Base-by-base conservation (phyloP, 2,113 vertebrate species). In the Pituophis catenifer region DNA sequence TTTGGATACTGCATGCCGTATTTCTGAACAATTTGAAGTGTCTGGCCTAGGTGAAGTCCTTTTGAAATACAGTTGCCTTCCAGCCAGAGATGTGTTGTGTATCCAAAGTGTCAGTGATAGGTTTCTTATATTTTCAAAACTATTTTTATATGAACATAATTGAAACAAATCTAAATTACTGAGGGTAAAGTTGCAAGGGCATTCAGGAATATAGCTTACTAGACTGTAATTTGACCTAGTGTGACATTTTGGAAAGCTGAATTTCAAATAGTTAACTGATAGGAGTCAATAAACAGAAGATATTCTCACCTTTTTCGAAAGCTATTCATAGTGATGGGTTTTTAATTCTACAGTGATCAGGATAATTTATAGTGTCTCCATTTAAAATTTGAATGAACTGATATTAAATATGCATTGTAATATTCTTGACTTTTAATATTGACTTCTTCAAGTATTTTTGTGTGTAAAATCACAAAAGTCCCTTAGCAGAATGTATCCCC, bases 1-100 rank as follows among this genome's bases (percentile, higher is more conserved):
- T 98, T 98, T 98, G 98, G 98, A 98, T 98, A 98, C 98, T 98
- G 98, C 98, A 98, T 98, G 98, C 97, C 97, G 96, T 97, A 97
- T 97, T 98, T 98, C 98, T 96, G 97, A 98, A 98, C 98, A 97
- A 98, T 98, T 98, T 98, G 98, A 98, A 97, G 96, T 97, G 98
- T 98, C 95, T 96, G 95, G 95, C 97, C 97, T 96, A 97, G 97
- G 97, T 96, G 97, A 96, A 94, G 89, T 96, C 95, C 95, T 96
- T 97, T 95, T 94, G 95, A 96, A 97, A 96, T 97, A 97, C 96
- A 97, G 97, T 97, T 98, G 98, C 98, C 97, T 97, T 97, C 95
- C 98, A 98, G 97, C 97, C 97, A 93, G 94, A 97, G 95, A 98
- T 97, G 95, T 96, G 94, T 93, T 95, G 94, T 97, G 96, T 94